Base-by-base conservation (phyloP, 2,113 vertebrate species). In the Chionodraco myersi region DNA sequence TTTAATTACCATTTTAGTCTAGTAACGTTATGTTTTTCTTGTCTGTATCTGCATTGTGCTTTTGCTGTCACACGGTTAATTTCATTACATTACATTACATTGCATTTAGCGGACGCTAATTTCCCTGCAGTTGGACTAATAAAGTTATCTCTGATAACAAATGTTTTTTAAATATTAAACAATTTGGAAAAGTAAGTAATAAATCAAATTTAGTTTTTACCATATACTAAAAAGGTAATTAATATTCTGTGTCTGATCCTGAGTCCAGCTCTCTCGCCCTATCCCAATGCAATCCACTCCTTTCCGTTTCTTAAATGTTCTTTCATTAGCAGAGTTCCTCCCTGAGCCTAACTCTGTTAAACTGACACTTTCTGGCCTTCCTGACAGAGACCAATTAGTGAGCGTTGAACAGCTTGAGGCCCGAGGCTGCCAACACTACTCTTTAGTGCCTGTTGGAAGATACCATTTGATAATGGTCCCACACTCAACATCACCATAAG, bases 311-410 rank as follows among this genome's bases (percentile, higher is more conserved):
- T n/a, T 73, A 60, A 45, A 82, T 66, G 65, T n/a, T 56, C 44
- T 81, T 77, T 54, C 75, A 85, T 86, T 80, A 77, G 15, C 26
- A 51, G 0, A 56, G 73, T 65, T 79, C 53, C 72, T 85, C 58
- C 6, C 64, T 67, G 83, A 84, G 79, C 74, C 82, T 78, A 87
- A 86, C 84, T 81, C 85, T 72, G 68, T 72, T 75, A 64, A 82
- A 54, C 75, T 67, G 88, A 91, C 88, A 86, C 76, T 78, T 66
- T 67, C 65, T 80, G 78, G 82, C 77, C 82, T 84, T 83, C 54
- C 72, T 91, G 86, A 90, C 86, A 80, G 81, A 83, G 85, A 87
- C 84, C 86, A 91, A 91, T 93, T 93, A 93, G 84, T 10, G 61
- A 87, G 69, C 75, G 66, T 82, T 85, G 83, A 91, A 84, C 88